A percentile compares a stretch with the other conserved stretches of the same genome.
phyloP scores from a whole-genome alignment of 2,797 vertebrate genomes.

The Siniperca undulata region DNA sequence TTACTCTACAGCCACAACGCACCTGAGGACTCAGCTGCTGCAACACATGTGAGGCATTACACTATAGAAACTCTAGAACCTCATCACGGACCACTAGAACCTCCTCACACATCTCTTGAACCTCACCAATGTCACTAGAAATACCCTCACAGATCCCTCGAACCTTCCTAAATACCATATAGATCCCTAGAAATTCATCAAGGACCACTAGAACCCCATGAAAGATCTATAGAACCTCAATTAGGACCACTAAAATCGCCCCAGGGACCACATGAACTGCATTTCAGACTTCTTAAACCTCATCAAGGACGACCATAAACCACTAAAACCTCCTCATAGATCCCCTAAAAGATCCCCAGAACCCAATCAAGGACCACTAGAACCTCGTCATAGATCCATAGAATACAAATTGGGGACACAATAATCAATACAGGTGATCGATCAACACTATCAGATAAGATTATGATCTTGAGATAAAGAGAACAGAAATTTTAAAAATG shows the following conservation, averaged over 20 bases:
- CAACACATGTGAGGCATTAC: too few relatives aligned
- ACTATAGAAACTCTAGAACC: too few relatives aligned
- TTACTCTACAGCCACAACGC: too few relatives aligned
- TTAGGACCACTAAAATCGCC: neutral
- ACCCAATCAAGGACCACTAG: too few relatives aligned
- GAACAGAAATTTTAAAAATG: neutral
- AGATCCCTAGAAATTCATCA: neutral
- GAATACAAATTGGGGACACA: neutral
- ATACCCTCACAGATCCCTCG: too few relatives aligned
- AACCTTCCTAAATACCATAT: neutral
- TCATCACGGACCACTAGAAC: too few relatives aligned
- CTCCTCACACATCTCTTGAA: too few relatives aligned
- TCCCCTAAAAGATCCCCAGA: too few relatives aligned
- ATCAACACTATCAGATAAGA: neutral
- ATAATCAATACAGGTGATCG: neutral
- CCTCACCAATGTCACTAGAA: too few relatives aligned
- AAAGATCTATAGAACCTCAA: neutral
- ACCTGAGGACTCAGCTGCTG: too few relatives aligned
- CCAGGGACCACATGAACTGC: neutral
- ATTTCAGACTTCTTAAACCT: neutral
- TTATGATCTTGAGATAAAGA: neutral
- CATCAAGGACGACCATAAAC: neutral
- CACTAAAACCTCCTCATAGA: too few relatives aligned
- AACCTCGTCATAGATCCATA: too few relatives aligned
- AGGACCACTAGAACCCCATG: neutral